Evolutionary conservation across 2,888 invertebrate species (phyloP), one percentile per base, ranked within the genome.

Genomic region (Bursaphelenchus okinawaensis): DNA sequence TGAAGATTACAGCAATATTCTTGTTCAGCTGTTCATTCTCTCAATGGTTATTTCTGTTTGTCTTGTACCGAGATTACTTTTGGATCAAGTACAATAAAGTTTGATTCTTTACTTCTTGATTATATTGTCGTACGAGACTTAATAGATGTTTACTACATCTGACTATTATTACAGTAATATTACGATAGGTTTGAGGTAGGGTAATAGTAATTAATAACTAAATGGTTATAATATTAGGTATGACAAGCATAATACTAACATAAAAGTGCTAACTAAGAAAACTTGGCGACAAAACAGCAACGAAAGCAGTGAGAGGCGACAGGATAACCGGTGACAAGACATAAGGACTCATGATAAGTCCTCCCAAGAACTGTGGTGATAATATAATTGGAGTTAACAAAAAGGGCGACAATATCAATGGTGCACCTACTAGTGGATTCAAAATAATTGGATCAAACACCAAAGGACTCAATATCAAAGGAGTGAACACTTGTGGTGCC

Each of bases 231-330:
- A n/a, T n/a, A n/a, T n/a, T n/a, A n/a, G n/a, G n/a, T n/a, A n/a
- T n/a, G n/a, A n/a, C n/a, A n/a, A n/a, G n/a, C n/a, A n/a, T n/a
- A n/a, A n/a, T n/a, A n/a, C n/a, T n/a, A n/a, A n/a, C n/a, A n/a
- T n/a, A n/a, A n/a, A n/a, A n/a, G n/a, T 6, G 16, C 40, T 64
- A 72, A 59, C 69, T 70, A 3, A 72, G 62, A 51, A 51, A 72
- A 31, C 67, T 67, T 22, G 73, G 73, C n/a, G 73, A 74, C n/a
- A 74, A 27, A 9, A 73, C 62, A 19, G 56, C 56, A 16, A 28
- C 56, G 26, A 56, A 56, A 28, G 56, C 56, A 22, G 56, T 1
- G 20, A 56, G 26, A 19, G 56, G 56, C 19, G 56, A 56, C 6
- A 56, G 29, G 9, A 56, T 19, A 28, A 56, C 56, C 12, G 56